Percentiles rank a stretch among this genome's conserved stretches.
phyloP scores from a whole-genome alignment of 2,888 invertebrate genomes.

The Dynastes tityus region DNA sequence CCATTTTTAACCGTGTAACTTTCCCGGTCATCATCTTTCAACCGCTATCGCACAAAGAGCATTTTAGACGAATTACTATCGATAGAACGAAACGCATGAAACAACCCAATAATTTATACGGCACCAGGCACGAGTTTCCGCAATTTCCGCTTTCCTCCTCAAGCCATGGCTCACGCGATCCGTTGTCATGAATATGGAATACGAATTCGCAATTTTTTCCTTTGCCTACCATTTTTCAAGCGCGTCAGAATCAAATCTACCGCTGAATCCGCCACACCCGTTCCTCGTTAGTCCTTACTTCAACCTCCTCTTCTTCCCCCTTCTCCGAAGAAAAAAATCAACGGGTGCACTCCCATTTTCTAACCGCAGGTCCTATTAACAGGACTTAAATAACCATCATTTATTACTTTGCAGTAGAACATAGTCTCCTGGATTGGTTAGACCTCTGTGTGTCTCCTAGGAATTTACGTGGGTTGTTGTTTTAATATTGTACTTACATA shows the following conservation, averaged over 20 bases:
- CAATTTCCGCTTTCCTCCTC: not conserved
- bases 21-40: no score
- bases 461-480: no score
- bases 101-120: conserved; percentile 13
- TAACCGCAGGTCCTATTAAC: not conserved
- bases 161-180: not conserved
- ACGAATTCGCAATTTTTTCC: conserved; percentile 1
- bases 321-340: no score
- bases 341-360: not conserved
- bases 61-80: not conserved
- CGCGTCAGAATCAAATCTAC: conserved; percentile 15
- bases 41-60: no score
- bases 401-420: no score
- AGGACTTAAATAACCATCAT: conserved; percentile 5
- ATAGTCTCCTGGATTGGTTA: no score
- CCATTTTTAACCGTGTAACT: no score
- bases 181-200: conserved; percentile 5
- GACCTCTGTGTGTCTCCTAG: no score
- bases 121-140: not conserved
- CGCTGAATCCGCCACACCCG: not conserved
- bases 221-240: conserved; percentile 3
- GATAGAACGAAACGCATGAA: not conserved
- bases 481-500: no score
- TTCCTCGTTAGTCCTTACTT: not conserved
- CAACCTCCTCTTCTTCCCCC: no score